Evolutionary conservation across 2,888 invertebrate species (phyloP), one percentile per base, ranked within the genome.

Genomic region (Scaptomyza parva): DNA sequence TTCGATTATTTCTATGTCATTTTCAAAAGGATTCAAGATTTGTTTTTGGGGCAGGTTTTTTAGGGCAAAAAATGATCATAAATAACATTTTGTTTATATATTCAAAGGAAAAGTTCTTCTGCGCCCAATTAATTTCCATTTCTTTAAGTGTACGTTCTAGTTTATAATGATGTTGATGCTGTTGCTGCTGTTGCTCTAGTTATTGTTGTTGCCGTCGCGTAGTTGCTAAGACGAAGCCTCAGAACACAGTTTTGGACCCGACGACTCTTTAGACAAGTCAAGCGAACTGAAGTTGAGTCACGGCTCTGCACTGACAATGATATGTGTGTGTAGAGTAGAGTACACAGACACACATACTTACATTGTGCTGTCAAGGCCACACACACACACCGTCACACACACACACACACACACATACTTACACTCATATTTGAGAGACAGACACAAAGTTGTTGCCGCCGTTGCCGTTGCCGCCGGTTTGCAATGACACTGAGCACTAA

Each of bases 261-360:
- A n/a, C 45, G 72, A 76, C 81, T 83, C 87, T 81, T 81, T 86
- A 86, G 81, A 86, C 86, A 79, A 86, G 72, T 86, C 88, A 79
- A 83, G 84, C 63, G 85, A 84, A 83, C 86, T 83, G 70, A 55
- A 82, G 86, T 77, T 78, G 59, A 73, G 78, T 61, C 82, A 74
- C 82, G 78, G 82, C 50, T 63, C 52, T 73, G 78, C 69, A 68
- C 87, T 82, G 81, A 82, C 81, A 82, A 82, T 82, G 81, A 82
- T 82, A 86, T 82, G 87, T 86, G 68, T 9, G 30, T 67, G 58
- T 6, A 55, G 62, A 68, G 78, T 66, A 30, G n/a, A n/a, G n/a
- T 26, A 35, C 41, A 41, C 44, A 35, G 28, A 57, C 26, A 55
- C 22, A 48, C 28, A 41, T 26, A 64, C 50, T 45, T 40, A 33